Percentiles rank a stretch among this genome's conserved stretches.
These are phyloP conservation scores for Pelodytes ibericus DNA, from an alignment of 2,797 vertebrate genomes.

Conservation along the genomic window DNA sequence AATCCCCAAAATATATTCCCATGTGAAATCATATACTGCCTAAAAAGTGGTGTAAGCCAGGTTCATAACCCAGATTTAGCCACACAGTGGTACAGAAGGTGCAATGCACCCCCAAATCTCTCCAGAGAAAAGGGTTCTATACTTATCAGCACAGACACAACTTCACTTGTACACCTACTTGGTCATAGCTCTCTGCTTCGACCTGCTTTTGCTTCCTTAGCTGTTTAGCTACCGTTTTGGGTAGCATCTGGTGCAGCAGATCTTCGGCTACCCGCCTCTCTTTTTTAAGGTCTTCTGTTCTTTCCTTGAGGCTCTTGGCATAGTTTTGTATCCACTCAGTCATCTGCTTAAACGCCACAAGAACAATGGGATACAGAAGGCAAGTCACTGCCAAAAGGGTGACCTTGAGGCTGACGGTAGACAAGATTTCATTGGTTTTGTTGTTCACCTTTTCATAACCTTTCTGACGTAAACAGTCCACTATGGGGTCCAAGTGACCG, in stretches of 20 bases:
- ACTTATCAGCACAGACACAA: no score
- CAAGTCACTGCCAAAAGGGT: slow-evolving; percentile 76
- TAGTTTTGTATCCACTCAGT: slow-evolving; percentile 85
- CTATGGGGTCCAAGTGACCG: slow-evolving; percentile 61
- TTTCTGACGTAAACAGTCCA: slow-evolving; percentile 72
- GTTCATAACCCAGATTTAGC: no score
- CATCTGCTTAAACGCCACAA: slow-evolving; percentile 87
- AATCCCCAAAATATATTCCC: no score
- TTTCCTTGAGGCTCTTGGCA: slow-evolving; percentile 76
- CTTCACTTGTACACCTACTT: slow-evolving; percentile 75
- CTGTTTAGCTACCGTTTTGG: slow-evolving; percentile 86
- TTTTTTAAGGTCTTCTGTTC: slow-evolving; percentile 76
- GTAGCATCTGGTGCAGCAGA: slow-evolving; percentile 89
- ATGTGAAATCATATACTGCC: no score
- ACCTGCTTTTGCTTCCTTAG: slow-evolving; percentile 79
- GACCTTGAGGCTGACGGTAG: slow-evolving; percentile 75
- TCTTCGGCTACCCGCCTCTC: slow-evolving; percentile 83
- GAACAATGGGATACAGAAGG: slow-evolving; percentile 81
- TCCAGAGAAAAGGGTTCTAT: no score
- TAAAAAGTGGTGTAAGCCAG: no score
- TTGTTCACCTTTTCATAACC: slow-evolving; percentile 67
- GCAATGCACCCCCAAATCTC: no score
- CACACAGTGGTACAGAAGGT: no score
- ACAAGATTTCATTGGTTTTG: slow-evolving; percentile 74
- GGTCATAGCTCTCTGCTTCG: slow-evolving; percentile 88